Evolutionary conservation across 2,797 vertebrate genomes (phyloP).

Genomic region (Phrynocephalus forsythii): DNA sequence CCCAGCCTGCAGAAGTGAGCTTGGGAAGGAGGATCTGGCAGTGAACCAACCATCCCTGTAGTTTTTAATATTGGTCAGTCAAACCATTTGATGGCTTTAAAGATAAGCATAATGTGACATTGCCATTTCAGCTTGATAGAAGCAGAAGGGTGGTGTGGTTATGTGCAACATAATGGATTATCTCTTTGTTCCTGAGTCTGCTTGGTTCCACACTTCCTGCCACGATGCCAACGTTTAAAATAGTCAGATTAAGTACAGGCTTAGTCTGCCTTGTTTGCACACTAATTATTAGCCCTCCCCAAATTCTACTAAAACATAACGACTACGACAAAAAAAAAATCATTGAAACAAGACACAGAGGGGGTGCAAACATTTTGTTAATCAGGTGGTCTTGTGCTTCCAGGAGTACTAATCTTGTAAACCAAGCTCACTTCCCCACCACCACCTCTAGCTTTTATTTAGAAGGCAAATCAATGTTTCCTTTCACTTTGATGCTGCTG

Average conservation of each 20-base stretch:
- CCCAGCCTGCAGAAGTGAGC: no score
- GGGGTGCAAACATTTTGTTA: neutral
- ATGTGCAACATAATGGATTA: neutral
- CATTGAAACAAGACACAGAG: neutral
- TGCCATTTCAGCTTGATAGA: neutral
- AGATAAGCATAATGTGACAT: neutral
- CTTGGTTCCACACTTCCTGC: neutral
- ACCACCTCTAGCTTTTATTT: no score
- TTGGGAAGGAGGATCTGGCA: neutral
- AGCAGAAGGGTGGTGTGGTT: no score
- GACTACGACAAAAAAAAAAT: neutral
- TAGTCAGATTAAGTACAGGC: neutral
- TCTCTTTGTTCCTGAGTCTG: neutral
- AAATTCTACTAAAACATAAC: neutral
- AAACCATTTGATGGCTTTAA: neutral
- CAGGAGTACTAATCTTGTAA: no score
- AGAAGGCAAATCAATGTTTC: neutral
- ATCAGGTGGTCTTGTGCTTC: neutral
- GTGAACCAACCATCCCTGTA: neutral
- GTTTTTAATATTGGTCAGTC: neutral
- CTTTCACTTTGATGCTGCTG: neutral
- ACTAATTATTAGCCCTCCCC: neutral
- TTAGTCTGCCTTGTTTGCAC: neutral
- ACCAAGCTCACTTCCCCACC: no score
- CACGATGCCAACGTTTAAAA: neutral